Conservation (phyloP, 2,888 invertebrate species). For the Papilio demoleus region DNA sequence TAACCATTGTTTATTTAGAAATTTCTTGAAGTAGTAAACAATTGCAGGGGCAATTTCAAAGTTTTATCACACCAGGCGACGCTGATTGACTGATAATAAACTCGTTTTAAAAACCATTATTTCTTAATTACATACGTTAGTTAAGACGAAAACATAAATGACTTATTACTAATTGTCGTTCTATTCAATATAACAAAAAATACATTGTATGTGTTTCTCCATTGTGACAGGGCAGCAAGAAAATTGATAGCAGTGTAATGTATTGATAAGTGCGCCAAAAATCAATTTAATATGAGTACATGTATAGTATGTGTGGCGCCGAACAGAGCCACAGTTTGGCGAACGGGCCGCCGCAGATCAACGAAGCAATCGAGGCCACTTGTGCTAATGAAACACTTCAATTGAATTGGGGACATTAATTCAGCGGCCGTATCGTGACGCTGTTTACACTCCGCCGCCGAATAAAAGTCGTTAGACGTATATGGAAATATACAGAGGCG, state of each 20-base stretch:
- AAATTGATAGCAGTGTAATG: neutral
- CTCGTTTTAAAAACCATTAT: constrained; percentile 18
- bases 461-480: constrained; percentile 53
- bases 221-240: neutral
- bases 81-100: constrained; percentile 20
- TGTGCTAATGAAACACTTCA: constrained; percentile 83
- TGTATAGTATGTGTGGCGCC: constrained; percentile 50
- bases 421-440: constrained; percentile 66
- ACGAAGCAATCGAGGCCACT: constrained; percentile 83
- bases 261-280: neutral
- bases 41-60: constrained; percentile 19
- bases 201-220: neutral
- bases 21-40: constrained; percentile 32
- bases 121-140: constrained; percentile 12
- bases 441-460: constrained; percentile 66
- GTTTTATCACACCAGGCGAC: constrained; percentile 13
- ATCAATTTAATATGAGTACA: constrained; percentile 3
- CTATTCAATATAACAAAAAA: neutral
- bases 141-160: constrained; percentile 1
- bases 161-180: neutral
- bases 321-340: constrained; percentile 54
- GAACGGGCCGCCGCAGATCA: constrained; percentile 66
- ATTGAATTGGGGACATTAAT: constrained; percentile 83
- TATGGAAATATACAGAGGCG: constrained; percentile 45
- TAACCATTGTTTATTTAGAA: constrained; percentile 32